A percentile compares a stretch with the other conserved stretches of the same genome.
Evolutionary conservation across 2,113 vertebrate genomes (phyloP).

Genomic region (western clawed frog (Xenopus tropicalis)): UCB_Xtro_10.0 CM004446.2:71023501-71024000

Average conservation of each 20-base stretch:
- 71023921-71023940: too few relatives aligned
- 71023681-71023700: slow-evolving; percentile 38
- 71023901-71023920: too few relatives aligned
- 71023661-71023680: slow-evolving; percentile 43
- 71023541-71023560: slow-evolving; percentile 40
- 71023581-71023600: slow-evolving; percentile 45
- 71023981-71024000: too few relatives aligned
- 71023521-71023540: slow-evolving; percentile 39
- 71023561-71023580: slow-evolving; percentile 37
- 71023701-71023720: slow-evolving; percentile 33
- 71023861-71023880: background rate
- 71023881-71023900: background rate
- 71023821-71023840: background rate
- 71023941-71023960: too few relatives aligned
- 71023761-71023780: slow-evolving; percentile 26
- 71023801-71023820: slow-evolving; percentile 12
- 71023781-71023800: slow-evolving; percentile 11
- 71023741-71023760: slow-evolving; percentile 25
- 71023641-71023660: slow-evolving; percentile 32
- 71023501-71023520: slow-evolving; percentile 19
- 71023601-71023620: slow-evolving; percentile 44
- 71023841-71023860: background rate
- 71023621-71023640: slow-evolving; percentile 34
- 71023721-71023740: slow-evolving; percentile 40
- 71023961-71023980: too few relatives aligned